phyloP scores from a whole-genome alignment of 2,888 invertebrate species.

The Apamea monoglypha region DNA sequence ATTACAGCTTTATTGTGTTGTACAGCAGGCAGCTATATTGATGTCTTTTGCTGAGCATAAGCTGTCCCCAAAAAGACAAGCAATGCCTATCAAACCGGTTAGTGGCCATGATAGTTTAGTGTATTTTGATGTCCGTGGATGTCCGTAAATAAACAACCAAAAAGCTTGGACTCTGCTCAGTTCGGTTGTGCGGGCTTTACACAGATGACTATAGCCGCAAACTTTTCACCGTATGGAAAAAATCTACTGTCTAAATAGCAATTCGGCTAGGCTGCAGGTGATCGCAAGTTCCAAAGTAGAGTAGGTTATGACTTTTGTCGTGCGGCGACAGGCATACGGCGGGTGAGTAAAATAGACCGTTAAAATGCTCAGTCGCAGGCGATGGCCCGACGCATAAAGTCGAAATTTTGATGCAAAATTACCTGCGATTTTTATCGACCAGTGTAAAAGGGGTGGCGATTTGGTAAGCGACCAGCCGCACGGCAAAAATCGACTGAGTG shows the following conservation, averaged over 20 bases:
- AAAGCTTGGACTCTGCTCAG: not conserved
- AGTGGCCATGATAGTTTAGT: not conserved
- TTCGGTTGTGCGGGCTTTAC: not conserved
- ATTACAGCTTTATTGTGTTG: not conserved
- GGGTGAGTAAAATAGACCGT: conserved; percentile 65
- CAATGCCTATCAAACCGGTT: not conserved
- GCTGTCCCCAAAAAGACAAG: not conserved
- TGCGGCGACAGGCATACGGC: not conserved
- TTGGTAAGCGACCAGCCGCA: not conserved
- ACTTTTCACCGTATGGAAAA: too few species aligned
- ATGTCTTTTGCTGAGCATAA: not conserved
- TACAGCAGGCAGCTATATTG: not conserved
- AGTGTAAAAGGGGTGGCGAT: not conserved
- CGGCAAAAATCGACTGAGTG: not conserved
- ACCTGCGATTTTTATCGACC: not conserved
- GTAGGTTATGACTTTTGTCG: not conserved
- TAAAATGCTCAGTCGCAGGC: conserved; percentile 61
- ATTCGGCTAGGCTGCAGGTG: too few species aligned
- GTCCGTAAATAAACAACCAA: not conserved
- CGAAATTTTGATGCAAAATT: not conserved
- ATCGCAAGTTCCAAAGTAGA: not conserved
- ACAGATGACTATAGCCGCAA: not conserved
- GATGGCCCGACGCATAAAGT: conserved; percentile 8
- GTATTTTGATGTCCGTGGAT: not conserved
- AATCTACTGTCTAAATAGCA: too few species aligned